These are phyloP conservation scores for Psittacula echo DNA, from an alignment of 2,797 vertebrate species.

Conservation along the genomic window DNA sequence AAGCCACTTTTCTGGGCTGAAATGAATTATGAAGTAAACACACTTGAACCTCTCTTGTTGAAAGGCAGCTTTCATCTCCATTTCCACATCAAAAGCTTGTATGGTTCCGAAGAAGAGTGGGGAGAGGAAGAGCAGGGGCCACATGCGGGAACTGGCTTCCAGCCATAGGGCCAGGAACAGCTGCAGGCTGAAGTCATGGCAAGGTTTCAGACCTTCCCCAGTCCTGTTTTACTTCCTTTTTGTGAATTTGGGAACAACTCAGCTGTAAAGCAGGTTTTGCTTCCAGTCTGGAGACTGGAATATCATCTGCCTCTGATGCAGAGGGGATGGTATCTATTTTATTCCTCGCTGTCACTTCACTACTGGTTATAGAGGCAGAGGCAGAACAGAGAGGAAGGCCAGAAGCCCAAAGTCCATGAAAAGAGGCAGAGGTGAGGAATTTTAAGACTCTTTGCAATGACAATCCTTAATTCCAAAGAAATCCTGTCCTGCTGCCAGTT, in stretches of 20 bases:
- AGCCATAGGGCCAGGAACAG: background rate
- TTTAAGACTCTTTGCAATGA: background rate
- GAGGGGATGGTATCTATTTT: background rate
- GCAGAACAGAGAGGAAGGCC: background rate
- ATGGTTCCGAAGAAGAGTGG: background rate
- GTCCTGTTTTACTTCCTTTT: background rate
- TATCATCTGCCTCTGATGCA: background rate
- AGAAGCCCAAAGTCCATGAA: background rate
- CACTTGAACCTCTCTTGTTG: background rate
- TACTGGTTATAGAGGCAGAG: background rate
- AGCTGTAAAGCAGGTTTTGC: background rate
- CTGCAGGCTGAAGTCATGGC: background rate
- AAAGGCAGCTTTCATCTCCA: background rate
- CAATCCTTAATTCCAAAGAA: background rate
- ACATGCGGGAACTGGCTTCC: background rate
- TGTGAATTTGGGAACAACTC: background rate
- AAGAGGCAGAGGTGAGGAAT: background rate
- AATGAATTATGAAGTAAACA: background rate
- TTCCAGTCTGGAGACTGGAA: background rate
- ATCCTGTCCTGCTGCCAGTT: background rate
- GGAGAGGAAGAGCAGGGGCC: background rate
- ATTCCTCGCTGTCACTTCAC: background rate
- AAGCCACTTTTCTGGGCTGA: background rate
- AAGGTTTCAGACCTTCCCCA: background rate
- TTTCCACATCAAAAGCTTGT: background rate